Conservation (phyloP, 1,140 invertebrate genomes). For the Lepidurus packardi region DNA sequence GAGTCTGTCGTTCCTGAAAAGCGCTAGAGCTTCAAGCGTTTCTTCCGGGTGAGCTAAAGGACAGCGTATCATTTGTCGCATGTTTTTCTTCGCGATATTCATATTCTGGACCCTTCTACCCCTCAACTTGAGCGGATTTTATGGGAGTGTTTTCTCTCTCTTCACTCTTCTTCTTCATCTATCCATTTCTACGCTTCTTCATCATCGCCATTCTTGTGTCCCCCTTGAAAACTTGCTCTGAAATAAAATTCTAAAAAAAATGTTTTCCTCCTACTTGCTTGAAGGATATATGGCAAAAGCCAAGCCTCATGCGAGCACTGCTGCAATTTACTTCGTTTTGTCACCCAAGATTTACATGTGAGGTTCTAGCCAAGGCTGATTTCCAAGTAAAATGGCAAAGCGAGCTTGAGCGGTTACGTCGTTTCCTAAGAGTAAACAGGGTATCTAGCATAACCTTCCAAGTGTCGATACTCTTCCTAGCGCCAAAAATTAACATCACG, state of each 20-base stretch:
- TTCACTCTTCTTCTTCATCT: background rate
- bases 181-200: background rate
- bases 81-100: slow-evolving; percentile 13
- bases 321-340: slow-evolving; percentile 10
- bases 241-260: background rate
- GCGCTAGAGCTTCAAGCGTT: slow-evolving; percentile 7
- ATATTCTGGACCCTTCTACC: background rate
- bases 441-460: background rate
- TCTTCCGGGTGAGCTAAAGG: slow-evolving; percentile 1
- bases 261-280: background rate
- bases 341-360: slow-evolving; percentile 5
- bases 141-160: background rate
- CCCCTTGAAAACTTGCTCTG: background rate
- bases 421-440: background rate
- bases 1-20: background rate
- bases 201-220: background rate
- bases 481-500: too few relatives aligned
- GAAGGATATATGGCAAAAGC: too few relatives aligned
- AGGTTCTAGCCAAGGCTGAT: background rate
- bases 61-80: slow-evolving; percentile 2
- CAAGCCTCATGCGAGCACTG: background rate
- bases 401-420: background rate
- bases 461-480: background rate
- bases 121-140: slow-evolving; percentile 9
- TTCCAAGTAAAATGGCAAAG: slow-evolving; percentile 12